Base-by-base conservation (phyloP, 2,113 vertebrate genomes). In the Oncorhynchus mykiss region DNA sequence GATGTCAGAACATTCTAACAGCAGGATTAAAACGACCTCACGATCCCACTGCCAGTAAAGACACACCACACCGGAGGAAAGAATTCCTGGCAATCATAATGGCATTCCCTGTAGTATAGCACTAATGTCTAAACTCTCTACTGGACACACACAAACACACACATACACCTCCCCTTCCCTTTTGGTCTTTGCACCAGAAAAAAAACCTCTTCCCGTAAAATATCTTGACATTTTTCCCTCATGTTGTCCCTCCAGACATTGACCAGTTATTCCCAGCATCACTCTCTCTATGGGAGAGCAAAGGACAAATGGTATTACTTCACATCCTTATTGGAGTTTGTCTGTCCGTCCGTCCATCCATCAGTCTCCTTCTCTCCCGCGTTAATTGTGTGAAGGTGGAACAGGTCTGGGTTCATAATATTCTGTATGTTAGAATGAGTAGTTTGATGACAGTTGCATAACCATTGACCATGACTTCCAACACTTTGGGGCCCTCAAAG, bases 241-340 rank as follows among this genome's bases (percentile, higher is more conserved):
- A 2, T 45, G 39, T 45, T 45, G 39, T 4, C 48, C n/a, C 70
- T 72, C 79, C 78, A 54, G 73, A 79, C 60, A 67, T 80, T 90
- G 88, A 91, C 88, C 88, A 82, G 73, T 78, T 67, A 76, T 91
- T 90, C 88, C 90, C 88, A 91, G 89, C 91, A 91, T 86, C 79
- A 64, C 74, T 82, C 39, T 45, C 12, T 45, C 39, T 45, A 12
- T 45, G 39, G 39, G 9, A 45, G 39, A 45, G 39, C 39, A 45
- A 45, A 45, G 9, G 39, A 45, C 39, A 45, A 45, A 45, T 45
- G 39, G 9, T 45, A 45, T 45, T 45, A 12, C 9, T 45, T 45
- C 39, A 45, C 39, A 45, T 9, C 39, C 39, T 45, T 45, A 45
- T 9, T 45, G 39, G 39, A 45, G 39, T 45, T 9, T 45, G 39